Evolutionary conservation across 1,140 invertebrate genomes (phyloP), one percentile per base, ranked within the genome.

Genomic region (Anastrepha obliqua): DNA sequence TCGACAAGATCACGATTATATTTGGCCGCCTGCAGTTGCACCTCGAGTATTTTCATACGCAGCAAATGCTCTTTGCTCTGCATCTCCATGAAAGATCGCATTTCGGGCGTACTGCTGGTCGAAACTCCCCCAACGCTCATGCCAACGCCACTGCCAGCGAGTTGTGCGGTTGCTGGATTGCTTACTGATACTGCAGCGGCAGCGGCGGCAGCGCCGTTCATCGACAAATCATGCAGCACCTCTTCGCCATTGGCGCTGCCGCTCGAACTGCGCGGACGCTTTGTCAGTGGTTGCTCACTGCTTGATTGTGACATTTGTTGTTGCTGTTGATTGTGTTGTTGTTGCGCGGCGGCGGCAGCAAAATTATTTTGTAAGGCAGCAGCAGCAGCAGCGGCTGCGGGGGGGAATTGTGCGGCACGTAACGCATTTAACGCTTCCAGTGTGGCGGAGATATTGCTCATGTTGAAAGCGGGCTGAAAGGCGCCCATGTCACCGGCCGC

Each of bases 51-150:
- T 60, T 91, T 91, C 92, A 93, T 93, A 87, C 92, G 92, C 90
- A 93, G 90, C 89, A 92, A 90, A 86, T 93, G 92, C 90, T 93
- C 92, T 89, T 93, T 93, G 88, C 89, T 91, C 89, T 93, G 92
- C 92, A 93, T 93, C 39, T 93, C 92, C 92, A 93, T 92, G 74
- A 93, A 92, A 85, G 90, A 60, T n/a, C 91, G 90, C 87, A 93
- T 65, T 85, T 93, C 91, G 4, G 91, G 90, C 20, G 90, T 90
- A 62, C 81, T 90, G 74, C 47, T 81, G 7, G 44, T 17, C n/a
- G 47, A n/a, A 3, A 62, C 15, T 13, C 60, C n/a, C 60, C n/a
- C 60, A 62, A 42, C 74, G n/a, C 74, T 42, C 85, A 65, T 58
- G 44, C 64, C 87, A 85, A n/a, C 87, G 58, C 13, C 87, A 62